phyloP scores from a whole-genome alignment of 2,888 invertebrate genomes.

The Caenorhabditis sp. region DNA sequence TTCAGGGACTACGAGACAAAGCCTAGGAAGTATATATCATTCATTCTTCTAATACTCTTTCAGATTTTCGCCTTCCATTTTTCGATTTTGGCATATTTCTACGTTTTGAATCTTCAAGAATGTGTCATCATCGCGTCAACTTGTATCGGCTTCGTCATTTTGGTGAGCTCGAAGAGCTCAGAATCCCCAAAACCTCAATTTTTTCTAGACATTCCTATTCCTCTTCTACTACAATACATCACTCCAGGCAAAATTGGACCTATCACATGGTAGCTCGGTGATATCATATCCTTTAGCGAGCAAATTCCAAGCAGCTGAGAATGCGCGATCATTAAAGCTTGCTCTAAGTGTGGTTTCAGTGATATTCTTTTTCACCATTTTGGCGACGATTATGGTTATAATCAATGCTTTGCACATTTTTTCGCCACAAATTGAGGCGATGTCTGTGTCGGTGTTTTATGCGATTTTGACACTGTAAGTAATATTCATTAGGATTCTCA shows the following conservation, averaged over 20 bases:
- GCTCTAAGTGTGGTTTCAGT: neutral
- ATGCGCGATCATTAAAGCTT: neutral
- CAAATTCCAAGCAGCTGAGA: neutral
- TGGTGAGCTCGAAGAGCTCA: neutral
- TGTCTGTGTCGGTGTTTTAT: neutral
- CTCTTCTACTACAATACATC: neutral
- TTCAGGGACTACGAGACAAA: conserved; percentile 15
- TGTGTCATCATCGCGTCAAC: neutral
- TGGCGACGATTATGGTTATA: neutral
- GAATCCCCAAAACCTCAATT: no score
- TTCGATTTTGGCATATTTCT: neutral
- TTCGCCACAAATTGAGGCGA: neutral
- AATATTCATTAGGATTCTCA: no score
- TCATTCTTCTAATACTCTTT: neutral
- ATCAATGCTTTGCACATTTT: neutral
- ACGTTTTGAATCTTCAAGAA: neutral
- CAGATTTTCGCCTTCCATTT: neutral
- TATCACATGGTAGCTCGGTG: neutral
- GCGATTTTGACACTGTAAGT: neutral
- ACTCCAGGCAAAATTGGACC: neutral
- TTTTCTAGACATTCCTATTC: neutral
- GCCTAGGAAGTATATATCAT: neutral
- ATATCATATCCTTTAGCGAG: neutral
- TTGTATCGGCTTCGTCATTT: neutral
- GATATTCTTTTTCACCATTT: neutral